phyloP scores from a whole-genome alignment of 2,888 invertebrate species.

The Agrochola macilenta region DNA sequence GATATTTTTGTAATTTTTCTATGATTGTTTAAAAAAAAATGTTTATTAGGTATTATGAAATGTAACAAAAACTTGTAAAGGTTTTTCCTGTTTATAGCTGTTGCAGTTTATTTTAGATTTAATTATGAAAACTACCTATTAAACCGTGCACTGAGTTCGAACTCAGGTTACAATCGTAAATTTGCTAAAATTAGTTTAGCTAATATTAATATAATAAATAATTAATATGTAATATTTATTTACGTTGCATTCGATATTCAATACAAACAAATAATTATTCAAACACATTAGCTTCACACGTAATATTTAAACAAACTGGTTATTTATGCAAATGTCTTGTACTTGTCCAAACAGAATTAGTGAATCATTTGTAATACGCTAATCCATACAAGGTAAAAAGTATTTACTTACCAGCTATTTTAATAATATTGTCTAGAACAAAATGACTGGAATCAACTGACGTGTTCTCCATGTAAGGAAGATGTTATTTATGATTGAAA shows the following conservation, averaged over 20 bases:
- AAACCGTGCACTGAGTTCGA: background rate
- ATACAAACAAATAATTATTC: constrained; percentile 28
- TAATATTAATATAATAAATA: constrained; percentile 8
- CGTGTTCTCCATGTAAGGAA: background rate
- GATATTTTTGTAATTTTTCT: background rate
- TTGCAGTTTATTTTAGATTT: background rate
- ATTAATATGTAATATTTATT: constrained; percentile 4
- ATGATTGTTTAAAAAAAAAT: too few relatives aligned
- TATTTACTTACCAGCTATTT: constrained; percentile 2
- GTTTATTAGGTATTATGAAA: too few relatives aligned
- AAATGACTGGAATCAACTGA: constrained; percentile 8
- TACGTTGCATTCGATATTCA: constrained; percentile 13
- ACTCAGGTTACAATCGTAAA: background rate
- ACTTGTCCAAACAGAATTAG: constrained; percentile 38
- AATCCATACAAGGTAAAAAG: constrained; percentile 33
- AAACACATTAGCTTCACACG: constrained; percentile 19
- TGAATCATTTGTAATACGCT: constrained; percentile 43
- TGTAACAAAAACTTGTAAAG: background rate
- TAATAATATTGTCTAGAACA: constrained; percentile 2
- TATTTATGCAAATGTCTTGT: constrained; percentile 45
- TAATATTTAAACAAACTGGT: constrained; percentile 28
- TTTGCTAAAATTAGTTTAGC: background rate
- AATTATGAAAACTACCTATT: background rate
- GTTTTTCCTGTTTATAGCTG: background rate
- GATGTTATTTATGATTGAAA: background rate